These are phyloP conservation scores for Cebus imitator DNA, from an alignment of 2,113 vertebrate genomes.

Conservation along the genomic window DNA sequence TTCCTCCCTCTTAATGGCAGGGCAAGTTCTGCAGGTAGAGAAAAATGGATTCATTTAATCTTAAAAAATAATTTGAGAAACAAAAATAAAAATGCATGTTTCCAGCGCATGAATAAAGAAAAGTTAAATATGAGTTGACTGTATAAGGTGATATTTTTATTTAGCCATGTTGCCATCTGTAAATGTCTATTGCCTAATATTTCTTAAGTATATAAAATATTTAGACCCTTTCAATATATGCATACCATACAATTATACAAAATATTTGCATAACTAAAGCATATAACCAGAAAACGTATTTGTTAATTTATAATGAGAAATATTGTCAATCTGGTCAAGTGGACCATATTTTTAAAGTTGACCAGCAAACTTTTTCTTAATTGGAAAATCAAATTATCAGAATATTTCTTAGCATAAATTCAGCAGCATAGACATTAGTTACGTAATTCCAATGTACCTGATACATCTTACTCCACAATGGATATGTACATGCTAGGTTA, in stretches of 20 bases:
- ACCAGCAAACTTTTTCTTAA: not conserved
- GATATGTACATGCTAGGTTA: not conserved
- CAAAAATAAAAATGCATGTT: not conserved
- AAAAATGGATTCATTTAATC: not conserved
- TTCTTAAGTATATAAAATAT: not conserved
- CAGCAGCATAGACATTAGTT: not conserved
- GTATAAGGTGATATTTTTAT: conserved; percentile 21
- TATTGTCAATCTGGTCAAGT: not conserved
- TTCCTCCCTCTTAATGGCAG: not conserved
- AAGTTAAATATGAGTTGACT: conserved; percentile 3
- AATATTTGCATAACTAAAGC: not conserved
- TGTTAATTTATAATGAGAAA: not conserved
- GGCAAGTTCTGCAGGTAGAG: not conserved
- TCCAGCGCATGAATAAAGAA: not conserved
- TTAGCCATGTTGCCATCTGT: not conserved
- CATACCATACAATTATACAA: not conserved
- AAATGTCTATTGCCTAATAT: not conserved
- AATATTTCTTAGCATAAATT: not conserved
- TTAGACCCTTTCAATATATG: not conserved
- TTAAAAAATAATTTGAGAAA: conserved; percentile 41
- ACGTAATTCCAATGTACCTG: not conserved
- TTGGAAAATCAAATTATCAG: not conserved
- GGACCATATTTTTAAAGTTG: not conserved
- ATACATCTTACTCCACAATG: not conserved
- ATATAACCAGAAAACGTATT: not conserved